Conservation (phyloP, 2,888 invertebrate genomes). For the Brachycybe producta region DNA sequence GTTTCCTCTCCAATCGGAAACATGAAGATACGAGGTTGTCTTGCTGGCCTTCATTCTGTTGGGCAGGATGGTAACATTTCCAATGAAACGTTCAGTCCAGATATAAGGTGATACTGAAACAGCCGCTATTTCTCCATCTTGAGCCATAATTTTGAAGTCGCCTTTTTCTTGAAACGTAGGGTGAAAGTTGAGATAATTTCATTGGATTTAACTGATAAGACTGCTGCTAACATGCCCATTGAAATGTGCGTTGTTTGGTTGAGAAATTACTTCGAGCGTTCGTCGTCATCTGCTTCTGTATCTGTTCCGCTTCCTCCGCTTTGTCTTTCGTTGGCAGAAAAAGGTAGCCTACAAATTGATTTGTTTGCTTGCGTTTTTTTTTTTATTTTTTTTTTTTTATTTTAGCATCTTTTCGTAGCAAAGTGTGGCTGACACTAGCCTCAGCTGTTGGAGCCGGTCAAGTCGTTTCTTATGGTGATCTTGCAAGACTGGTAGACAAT, state of each 20-base stretch:
- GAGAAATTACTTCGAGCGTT: constrained; percentile 9
- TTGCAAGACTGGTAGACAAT: constrained; percentile 33
- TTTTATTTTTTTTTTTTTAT: no score
- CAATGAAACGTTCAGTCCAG: constrained; percentile 6
- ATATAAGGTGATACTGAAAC: no score
- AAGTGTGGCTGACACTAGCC: constrained; percentile 32
- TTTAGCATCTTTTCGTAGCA: constrained; percentile 22
- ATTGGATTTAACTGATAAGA: not conserved
- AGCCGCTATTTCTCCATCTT: no score
- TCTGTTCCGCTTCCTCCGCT: constrained; percentile 3
- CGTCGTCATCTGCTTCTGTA: not conserved
- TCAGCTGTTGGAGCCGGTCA: constrained; percentile 31
- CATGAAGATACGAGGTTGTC: constrained; percentile 6
- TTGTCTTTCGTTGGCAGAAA: constrained; percentile 2
- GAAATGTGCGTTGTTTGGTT: constrained; percentile 7
- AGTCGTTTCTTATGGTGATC: constrained; percentile 33
- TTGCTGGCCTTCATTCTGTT: constrained; percentile 6
- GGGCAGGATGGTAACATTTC: constrained; percentile 8
- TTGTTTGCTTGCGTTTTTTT: no score
- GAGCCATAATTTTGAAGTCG: no score
- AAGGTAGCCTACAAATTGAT: no score
- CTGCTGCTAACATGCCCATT: no score
- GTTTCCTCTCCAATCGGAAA: constrained; percentile 10
- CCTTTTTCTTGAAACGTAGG: no score
- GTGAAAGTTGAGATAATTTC: not conserved